A percentile compares a stretch with the other conserved stretches of the same genome.
phyloP scores from a whole-genome alignment of 2,113 vertebrate species.

The Ranitomeya imitator region DNA sequence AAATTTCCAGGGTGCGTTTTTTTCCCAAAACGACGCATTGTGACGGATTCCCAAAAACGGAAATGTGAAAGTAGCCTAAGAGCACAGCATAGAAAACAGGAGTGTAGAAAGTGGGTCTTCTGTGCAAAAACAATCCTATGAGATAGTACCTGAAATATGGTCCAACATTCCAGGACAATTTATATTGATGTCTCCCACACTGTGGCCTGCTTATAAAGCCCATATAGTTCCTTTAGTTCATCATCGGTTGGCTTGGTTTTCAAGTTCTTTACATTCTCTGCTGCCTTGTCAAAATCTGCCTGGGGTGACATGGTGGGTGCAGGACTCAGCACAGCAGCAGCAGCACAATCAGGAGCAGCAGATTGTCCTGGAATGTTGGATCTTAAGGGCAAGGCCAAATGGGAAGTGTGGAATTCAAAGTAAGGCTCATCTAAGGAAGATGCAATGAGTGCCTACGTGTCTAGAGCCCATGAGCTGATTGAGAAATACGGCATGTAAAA shows the following conservation, averaged over 20 bases:
- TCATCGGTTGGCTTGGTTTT: constrained; percentile 85
- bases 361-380: constrained; percentile 83
- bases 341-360: too few species aligned
- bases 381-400: constrained; percentile 89
- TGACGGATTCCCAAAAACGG: too few species aligned
- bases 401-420: constrained; percentile 89
- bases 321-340: too few species aligned
- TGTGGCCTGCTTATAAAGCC: constrained; percentile 88
- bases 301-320: constrained; percentile 57
- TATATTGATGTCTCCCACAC: constrained; percentile 82
- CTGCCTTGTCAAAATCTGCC: constrained; percentile 84
- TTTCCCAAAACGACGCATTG: too few species aligned
- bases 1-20: too few species aligned
- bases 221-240: constrained; percentile 88
- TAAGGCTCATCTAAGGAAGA: constrained; percentile 71
- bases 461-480: constrained; percentile 81
- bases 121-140: neutral
- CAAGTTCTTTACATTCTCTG: constrained; percentile 85
- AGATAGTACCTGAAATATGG: constrained; percentile 62
- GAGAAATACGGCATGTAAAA: constrained; percentile 83
- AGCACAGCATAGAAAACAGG: neutral
- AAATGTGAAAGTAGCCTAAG: neutral
- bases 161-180: constrained; percentile 82
- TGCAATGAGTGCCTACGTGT: constrained; percentile 65
- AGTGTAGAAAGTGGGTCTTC: constrained; percentile 9